Evolutionary conservation across 2,888 invertebrate genomes (phyloP), one percentile per base, ranked within the genome.

Genomic region (Drosophila austrosaltans): DNA sequence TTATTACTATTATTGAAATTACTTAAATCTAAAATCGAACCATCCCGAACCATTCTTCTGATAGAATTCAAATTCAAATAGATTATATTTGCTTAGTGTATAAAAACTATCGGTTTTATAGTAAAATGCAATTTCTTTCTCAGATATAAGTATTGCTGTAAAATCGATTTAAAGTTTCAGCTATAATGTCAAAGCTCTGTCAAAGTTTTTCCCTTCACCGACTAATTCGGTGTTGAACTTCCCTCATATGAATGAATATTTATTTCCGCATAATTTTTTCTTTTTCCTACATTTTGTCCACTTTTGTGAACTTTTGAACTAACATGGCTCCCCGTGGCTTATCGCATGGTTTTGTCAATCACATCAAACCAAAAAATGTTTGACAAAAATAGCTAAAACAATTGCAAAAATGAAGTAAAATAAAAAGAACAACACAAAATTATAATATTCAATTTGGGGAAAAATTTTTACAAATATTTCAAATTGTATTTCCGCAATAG

Each of bases 151-250:
- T 71, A 77, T 79, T 72, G 58, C 75, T 75, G 62, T 72, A 77
- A 81, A 87, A 81, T 79, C 87, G 77, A 83, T 83, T 88, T 87
- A 61, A 69, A 70, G 75, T 81, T 83, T 79, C 89, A 76, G 78
- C 72, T 65, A 69, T 61, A 58, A 57, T 22, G 36, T 36, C 36
- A 36, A 54, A 42, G 36, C 56, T 36, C 7, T 53, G 36, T 48
- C 53, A 12, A 59, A 60, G 40, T 22, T 12, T 48, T 10, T 16
- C 44, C 44, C 25, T 25, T 30, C 60, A 25, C 42, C 57, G 8
- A 40, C 71, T 70, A 22, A 53, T 36, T 48, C 30, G 5, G 25
- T 32, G 30, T 20, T 12, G 12, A 16, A 16, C 3, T 25, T 40
- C 5, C 16, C 66, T 58, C 16, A 68, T 74, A 53, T 78, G 75